Evolutionary conservation across 2,113 vertebrate genomes (phyloP).

Genomic region (Meles meles): DNA sequence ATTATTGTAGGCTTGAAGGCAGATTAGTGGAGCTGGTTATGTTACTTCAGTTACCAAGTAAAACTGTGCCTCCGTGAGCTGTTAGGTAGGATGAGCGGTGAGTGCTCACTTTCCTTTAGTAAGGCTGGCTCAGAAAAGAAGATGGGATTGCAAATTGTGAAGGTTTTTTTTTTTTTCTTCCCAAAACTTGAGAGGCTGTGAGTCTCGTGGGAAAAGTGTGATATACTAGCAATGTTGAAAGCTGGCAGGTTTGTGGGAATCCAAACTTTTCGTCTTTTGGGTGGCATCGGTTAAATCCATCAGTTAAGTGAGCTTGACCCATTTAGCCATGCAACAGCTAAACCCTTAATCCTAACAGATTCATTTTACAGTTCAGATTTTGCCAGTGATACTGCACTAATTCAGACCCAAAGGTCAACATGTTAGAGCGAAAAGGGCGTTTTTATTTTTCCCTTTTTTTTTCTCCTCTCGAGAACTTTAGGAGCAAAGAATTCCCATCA

Average conservation of each 20-base stretch:
- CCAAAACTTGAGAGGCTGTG: conserved; percentile 51
- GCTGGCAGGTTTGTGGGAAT: conserved; percentile 61
- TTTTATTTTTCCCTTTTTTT: background rate
- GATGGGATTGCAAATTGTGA: background rate
- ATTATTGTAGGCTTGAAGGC: background rate
- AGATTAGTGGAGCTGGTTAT: background rate
- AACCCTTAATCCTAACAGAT: conserved; percentile 77
- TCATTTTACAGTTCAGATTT: conserved; percentile 75
- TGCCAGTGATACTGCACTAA: conserved; percentile 61
- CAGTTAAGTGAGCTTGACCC: conserved; percentile 70
- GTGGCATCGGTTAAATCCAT: conserved; percentile 66
- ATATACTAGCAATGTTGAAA: conserved; percentile 61
- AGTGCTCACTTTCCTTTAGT: background rate
- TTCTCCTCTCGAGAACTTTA: conserved; percentile 28
- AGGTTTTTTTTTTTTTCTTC: conserved; percentile 34
- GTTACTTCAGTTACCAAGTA: background rate
- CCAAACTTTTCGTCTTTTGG: conserved; percentile 7
- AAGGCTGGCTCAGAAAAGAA: background rate
- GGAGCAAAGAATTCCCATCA: conserved; percentile 33
- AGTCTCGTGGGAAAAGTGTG: conserved; percentile 26
- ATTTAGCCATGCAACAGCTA: conserved; percentile 72
- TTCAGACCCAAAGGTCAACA: conserved; percentile 65
- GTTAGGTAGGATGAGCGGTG: background rate
- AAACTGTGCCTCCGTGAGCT: background rate
- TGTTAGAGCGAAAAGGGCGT: conserved; percentile 37